Evolutionary conservation across 2,888 invertebrate genomes (phyloP).

Genomic region (Gisinianus flammeolus): DNA sequence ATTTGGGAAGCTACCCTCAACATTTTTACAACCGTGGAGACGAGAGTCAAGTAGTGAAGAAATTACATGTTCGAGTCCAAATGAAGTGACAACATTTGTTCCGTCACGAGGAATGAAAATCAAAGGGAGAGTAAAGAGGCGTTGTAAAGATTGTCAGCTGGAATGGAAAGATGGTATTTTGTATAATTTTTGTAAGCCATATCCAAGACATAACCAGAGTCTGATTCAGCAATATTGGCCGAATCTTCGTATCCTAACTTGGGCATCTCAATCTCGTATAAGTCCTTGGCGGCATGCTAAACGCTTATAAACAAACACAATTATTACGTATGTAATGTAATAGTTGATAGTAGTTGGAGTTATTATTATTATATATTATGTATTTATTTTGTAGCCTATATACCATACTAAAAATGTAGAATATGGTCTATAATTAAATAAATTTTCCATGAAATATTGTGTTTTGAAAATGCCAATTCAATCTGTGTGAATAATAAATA

Average conservation of each 20-base stretch:
- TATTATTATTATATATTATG: not conserved
- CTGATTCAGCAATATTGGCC: constrained; percentile 71
- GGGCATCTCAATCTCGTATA: constrained; percentile 71
- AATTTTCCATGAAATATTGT: no score
- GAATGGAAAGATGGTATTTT: constrained; percentile 72
- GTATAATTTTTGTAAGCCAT: constrained; percentile 76
- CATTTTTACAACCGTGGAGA: constrained; percentile 11
- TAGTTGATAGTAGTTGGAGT: no score
- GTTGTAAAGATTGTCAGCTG: constrained; percentile 81
- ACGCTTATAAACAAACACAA: not conserved
- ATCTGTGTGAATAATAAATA: no score
- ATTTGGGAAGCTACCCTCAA: not conserved
- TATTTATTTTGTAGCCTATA: not conserved
- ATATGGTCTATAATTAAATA: no score
- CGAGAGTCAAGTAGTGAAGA: not conserved
- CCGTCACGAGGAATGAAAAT: constrained; percentile 72
- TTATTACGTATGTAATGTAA: no score
- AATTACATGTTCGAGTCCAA: not conserved
- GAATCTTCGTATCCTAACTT: constrained; percentile 77
- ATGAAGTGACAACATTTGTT: constrained; percentile 9
- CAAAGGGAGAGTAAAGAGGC: constrained; percentile 70
- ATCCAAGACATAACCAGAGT: constrained; percentile 83
- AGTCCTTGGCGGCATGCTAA: constrained; percentile 61
- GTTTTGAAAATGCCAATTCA: no score
- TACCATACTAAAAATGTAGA: no score